Base-by-base conservation (phyloP, 2,113 vertebrate genomes). In the Menidia beryllina region DNA sequence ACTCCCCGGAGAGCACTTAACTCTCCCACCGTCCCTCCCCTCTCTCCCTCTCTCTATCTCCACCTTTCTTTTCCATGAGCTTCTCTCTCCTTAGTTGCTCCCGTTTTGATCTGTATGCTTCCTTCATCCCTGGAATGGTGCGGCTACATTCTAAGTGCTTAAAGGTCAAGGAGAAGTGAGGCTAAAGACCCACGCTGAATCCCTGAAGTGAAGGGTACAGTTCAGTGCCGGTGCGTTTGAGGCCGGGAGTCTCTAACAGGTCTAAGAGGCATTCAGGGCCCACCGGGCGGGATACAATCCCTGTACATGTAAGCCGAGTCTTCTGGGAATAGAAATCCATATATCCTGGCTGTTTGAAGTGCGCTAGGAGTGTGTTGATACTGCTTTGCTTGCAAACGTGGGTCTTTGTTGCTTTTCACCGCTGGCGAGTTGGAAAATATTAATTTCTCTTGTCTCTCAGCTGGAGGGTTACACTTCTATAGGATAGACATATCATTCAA, bases 1-100 rank as follows among this genome's bases (percentile, higher is more conserved):
- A 7, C 62, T 83, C 92, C 85, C 87, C 56, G 57, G 84, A 79
- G 89, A 88, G 90, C 90, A 90, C 89, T 94, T 92, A 92, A 82
- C 83, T 75, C 61, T 73, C 38, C 65, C 58, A 34, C 30, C 30
- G 10, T 34, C 30, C 15, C 62, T 57, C 39, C 54, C 47, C 9
- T 63, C 52, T 50, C 63, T 65, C 50, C 25, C 55, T 54, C 72
- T 30, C 51, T 36, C 67, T 41, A 57, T 47, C 62, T 73, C 74
- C 48, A 47, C 53, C 71, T 24, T 60, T 55, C 27, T 61, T 55
- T 54, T 70, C 66, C 34, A 7, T 62, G 51, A 50, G 3, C 47
- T 15, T 55, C 53, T 43, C 51, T 21, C 63, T 64, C 45, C 56
- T 80, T 34, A 0, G 20, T 49, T 56, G 20, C 30, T 68, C 43